These are phyloP conservation scores for Muschampia plurimacula DNA, from an alignment of 2,888 invertebrate genomes.

Conservation along the genomic window DNA sequence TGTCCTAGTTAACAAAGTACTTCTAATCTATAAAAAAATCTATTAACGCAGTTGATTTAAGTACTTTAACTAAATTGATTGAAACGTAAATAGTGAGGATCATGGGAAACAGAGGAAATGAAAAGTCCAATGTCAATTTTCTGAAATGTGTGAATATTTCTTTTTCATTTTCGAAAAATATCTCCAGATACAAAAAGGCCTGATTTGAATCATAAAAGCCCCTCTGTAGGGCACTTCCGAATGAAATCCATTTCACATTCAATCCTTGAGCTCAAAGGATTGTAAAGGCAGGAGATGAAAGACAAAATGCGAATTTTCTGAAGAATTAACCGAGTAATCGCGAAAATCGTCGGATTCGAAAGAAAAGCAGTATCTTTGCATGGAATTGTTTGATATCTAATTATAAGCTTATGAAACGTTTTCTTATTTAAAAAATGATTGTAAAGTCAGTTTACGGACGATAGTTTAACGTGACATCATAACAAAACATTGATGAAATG, in stretches of 20 bases:
- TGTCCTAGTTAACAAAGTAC: too few species aligned
- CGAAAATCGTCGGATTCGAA: not conserved
- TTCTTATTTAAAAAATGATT: too few species aligned
- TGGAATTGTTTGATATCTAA: too few species aligned
- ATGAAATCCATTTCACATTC: conserved; percentile 33
- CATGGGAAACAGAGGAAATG: not conserved
- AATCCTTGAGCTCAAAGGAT: conserved; percentile 24
- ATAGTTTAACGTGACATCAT: too few species aligned
- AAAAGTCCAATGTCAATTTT: not conserved
- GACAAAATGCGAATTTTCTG: conserved; percentile 2
- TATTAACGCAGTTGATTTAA: too few species aligned
- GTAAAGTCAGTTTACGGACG: too few species aligned
- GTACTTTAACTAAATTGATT: too few species aligned
- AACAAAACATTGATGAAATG: too few species aligned
- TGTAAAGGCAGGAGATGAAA: conserved; percentile 9
- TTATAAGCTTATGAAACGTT: too few species aligned
- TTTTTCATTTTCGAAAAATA: not conserved
- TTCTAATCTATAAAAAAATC: too few species aligned
- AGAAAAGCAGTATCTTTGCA: too few species aligned
- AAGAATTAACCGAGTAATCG: not conserved
- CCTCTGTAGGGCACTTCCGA: conserved; percentile 13
- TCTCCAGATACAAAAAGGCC: conserved; percentile 6
- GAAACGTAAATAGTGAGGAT: not conserved
- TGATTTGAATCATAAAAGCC: conserved; percentile 36
- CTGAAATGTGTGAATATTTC: not conserved